Base-by-base conservation (phyloP, 2,888 invertebrate species). In the Cepaea hortensis region DNA sequence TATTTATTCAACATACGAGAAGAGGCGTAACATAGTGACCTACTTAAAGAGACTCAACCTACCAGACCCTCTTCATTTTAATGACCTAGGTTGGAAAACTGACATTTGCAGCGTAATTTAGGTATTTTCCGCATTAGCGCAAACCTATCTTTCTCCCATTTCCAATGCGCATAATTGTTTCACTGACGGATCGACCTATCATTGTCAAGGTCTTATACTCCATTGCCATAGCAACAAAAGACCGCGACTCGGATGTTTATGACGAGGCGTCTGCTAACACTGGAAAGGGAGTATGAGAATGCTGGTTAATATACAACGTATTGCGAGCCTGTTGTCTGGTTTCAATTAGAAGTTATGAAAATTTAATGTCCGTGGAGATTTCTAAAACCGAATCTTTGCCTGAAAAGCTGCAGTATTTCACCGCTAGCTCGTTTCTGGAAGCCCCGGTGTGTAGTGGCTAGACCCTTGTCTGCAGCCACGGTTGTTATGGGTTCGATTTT, bases 271-370 rank as follows among this genome's bases (percentile, higher is more conserved):
- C 9, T n/a, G 23, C 61, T 13, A 55, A 15, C 6, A 79, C 61
- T 55, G 61, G 55, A 79, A 3, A 79, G 55, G 61, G 20, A 50
- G 55, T n/a, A 61, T 48, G 61, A 23, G 23, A 61, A 61, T 13
- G 3, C 2, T 1, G 48, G 76, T 23, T 79, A 61, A 61, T 79
- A 79, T 79, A 79, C 55, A 79, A 79, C 61, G 23, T 79, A 23
- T 79, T 79, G 23, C 9, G 55, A 79, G 61, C 61, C 4, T 55
- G 61, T 79, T 9, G 77, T 61, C 61, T 23, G 61, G 61, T 50
- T 79, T 79, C 77, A 79, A 61, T 79, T 79, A 79, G 55, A 79
- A 79, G 77, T 79, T 61, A 79, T 79, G 77, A 79, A 55, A 79
- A 23, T 79, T 79, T 55, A 55, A 79, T 79, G 77, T 55, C 13